A percentile compares a stretch with the other conserved stretches of the same genome.
Evolutionary conservation across 2,797 vertebrate genomes (phyloP).

Genomic region (Emydoidea blandingii): DNA sequence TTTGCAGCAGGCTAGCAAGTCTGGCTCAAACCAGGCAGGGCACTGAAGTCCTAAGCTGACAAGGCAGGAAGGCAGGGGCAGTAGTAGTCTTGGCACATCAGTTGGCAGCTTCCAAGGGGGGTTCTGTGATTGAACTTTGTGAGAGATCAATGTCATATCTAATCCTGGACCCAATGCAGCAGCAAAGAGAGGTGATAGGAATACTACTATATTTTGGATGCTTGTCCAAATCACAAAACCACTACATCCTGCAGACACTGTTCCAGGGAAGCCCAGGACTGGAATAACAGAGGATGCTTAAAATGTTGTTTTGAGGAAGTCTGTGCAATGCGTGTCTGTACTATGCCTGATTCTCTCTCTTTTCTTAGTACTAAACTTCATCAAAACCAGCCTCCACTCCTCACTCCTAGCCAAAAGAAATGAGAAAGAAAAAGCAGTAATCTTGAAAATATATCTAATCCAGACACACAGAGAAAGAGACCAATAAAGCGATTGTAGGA

Average conservation of each 20-base stretch:
- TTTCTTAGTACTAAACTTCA: neutral
- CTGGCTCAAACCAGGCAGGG: no score
- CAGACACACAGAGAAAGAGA: neutral
- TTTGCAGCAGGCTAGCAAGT: no score
- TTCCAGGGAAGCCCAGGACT: neutral
- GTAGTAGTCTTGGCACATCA: no score
- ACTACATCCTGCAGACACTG: neutral
- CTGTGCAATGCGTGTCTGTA: neutral
- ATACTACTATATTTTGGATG: neutral
- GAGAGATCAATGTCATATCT: neutral
- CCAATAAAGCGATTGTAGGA: neutral
- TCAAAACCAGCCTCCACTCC: neutral
- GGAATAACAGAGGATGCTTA: neutral
- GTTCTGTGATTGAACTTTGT: neutral
- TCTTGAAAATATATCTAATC: neutral
- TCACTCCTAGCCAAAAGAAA: neutral
- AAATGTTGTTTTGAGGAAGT: neutral
- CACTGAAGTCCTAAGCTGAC: no score
- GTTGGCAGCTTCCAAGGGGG: no score
- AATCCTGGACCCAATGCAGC: neutral
- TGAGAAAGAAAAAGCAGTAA: neutral
- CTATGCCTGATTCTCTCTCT: neutral
- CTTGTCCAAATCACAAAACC: neutral
- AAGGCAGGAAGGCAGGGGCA: no score
- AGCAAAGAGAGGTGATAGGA: neutral